Percentiles rank a stretch among this genome's conserved stretches.
Evolutionary conservation across 2,113 vertebrate species (phyloP).

Genomic region (Australoheros scitulus): DNA sequence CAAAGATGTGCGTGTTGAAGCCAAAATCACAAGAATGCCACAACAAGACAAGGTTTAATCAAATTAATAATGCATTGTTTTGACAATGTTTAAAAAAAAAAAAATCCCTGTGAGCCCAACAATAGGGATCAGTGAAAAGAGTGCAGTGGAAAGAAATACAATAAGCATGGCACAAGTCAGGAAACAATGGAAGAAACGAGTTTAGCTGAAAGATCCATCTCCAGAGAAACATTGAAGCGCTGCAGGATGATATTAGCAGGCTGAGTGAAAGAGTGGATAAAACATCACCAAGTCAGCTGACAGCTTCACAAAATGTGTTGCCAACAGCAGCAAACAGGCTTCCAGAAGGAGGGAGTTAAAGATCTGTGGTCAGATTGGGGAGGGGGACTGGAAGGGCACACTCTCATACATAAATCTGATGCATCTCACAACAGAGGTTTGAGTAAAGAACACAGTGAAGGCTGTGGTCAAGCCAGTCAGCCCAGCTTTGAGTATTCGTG

Average conservation of each 20-base stretch:
- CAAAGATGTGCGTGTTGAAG: neutral
- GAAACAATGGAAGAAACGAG: no score
- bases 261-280: no score
- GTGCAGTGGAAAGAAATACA: neutral
- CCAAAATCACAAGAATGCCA: neutral
- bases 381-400: neutral
- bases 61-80: neutral
- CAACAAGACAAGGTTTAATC: neutral
- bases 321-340: no score
- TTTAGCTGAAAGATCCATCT: no score
- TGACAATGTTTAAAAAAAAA: neutral
- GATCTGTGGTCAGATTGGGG: neutral
- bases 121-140: neutral
- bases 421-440: neutral
- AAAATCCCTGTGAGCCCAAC: neutral
- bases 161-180: no score
- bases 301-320: no score
- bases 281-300: no score
- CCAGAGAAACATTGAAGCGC: no score
- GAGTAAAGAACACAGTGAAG: conserved; percentile 11
- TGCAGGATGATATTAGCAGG: no score
- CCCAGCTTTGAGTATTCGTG: neutral
- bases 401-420: conserved; percentile 4
- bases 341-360: no score
- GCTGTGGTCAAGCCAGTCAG: conserved; percentile 22